A percentile compares a stretch with the other conserved stretches of the same genome.
These are phyloP conservation scores for Thymelicus lineola DNA, from an alignment of 2,888 invertebrate species.

Conservation along the genomic window DNA sequence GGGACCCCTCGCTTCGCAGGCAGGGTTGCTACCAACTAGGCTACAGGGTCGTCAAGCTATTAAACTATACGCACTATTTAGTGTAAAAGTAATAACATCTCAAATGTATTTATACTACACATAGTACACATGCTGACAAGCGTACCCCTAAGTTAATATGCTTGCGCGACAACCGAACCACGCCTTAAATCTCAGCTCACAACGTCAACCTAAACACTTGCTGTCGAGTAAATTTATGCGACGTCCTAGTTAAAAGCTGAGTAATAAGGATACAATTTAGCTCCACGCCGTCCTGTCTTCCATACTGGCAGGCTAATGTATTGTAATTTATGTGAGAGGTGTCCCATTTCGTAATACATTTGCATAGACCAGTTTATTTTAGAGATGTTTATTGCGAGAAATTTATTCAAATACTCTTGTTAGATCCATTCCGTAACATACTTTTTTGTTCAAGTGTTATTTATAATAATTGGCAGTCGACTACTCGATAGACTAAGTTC, in stretches of 20 bases:
- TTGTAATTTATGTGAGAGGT: constrained; percentile 8
- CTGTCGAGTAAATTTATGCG: neutral
- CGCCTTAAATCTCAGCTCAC: neutral
- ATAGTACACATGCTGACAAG: no score
- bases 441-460: neutral
- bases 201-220: neutral
- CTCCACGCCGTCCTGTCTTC: neutral
- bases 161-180: neutral
- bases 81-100: no score
- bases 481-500: no score
- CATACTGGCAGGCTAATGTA: neutral
- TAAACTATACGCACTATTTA: no score
- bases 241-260: constrained; percentile 2
- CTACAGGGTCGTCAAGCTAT: no score
- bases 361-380: neutral
- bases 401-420: constrained; percentile 2
- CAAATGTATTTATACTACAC: no score
- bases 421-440: neutral
- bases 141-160: neutral
- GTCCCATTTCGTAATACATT: neutral
- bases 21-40: no score
- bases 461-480: no score
- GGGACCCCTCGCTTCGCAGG: no score
- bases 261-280: constrained; percentile 12
- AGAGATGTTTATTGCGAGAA: neutral